Conservation (phyloP, 1,140 invertebrate species). For the Dermatophagoides farinae region DNA sequence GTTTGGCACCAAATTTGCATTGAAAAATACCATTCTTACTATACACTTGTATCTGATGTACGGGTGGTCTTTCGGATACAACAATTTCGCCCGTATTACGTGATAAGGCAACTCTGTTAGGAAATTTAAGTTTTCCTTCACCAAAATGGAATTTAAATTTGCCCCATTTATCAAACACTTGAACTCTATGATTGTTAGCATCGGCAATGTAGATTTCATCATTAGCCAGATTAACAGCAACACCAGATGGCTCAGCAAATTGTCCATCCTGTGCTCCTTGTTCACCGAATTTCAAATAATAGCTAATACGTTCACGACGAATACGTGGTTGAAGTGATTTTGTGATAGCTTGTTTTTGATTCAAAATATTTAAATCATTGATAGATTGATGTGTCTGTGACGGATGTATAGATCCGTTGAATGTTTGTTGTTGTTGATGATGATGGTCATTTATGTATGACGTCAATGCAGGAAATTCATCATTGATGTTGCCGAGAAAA, state of each 20-base stretch:
- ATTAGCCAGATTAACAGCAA: conserved; percentile 82
- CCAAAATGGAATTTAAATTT: conserved; percentile 99
- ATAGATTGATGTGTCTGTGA: neutral
- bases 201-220: conserved; percentile 99
- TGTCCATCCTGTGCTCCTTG: conserved; percentile 96
- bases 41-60: conserved; percentile 93
- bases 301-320: conserved; percentile 97
- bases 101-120: conserved; percentile 92
- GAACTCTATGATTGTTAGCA: conserved; percentile 97
- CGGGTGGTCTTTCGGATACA: conserved; percentile 91
- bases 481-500: neutral
- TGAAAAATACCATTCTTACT: conserved; percentile 98
- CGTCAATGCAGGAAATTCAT: neutral
- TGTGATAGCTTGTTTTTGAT: conserved; percentile 51
- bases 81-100: conserved; percentile 93
- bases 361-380: neutral
- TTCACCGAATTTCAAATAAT: conserved; percentile 98
- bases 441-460: neutral
- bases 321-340: conserved; percentile 88
- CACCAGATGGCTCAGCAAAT: conserved; percentile 87
- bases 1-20: conserved; percentile 94
- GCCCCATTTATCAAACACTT: conserved; percentile 97
- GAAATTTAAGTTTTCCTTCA: conserved; percentile 93
- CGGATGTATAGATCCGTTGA: neutral
- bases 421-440: neutral